Percentiles rank a stretch among this genome's conserved stretches.
Conservation (phyloP, 1,140 invertebrate genomes). For the Ceratina calcarata region DNA sequence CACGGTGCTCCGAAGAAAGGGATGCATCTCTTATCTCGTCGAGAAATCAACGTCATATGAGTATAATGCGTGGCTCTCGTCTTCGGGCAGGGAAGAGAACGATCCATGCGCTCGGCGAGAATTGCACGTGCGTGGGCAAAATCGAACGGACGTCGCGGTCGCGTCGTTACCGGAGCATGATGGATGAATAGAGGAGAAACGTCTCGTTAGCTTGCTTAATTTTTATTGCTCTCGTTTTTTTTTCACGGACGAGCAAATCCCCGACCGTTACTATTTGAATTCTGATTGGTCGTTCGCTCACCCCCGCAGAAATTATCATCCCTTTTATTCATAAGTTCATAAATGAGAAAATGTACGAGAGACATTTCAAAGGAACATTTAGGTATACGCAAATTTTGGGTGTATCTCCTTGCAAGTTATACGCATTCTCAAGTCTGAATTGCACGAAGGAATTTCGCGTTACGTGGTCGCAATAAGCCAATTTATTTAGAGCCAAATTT, state of each 20-base stretch:
- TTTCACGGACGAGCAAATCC: no score
- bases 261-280: no score
- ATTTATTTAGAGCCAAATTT: background rate
- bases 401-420: no score
- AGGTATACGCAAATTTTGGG: no score
- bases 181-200: background rate
- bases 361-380: no score
- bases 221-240: background rate
- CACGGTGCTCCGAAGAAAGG: constrained; percentile 49
- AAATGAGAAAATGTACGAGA: no score
- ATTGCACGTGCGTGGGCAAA: constrained; percentile 27
- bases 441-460: background rate
- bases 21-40: constrained; percentile 61
- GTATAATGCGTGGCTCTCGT: constrained; percentile 53
- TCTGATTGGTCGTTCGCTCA: no score
- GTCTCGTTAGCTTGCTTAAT: background rate
- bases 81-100: constrained; percentile 12
- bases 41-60: constrained; percentile 49
- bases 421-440: background rate
- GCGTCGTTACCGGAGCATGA: no score
- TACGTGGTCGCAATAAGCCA: background rate
- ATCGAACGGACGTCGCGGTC: background rate
- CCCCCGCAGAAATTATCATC: no score
- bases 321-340: no score
- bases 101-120: background rate